Percentiles rank a stretch among this genome's conserved stretches.
Conservation (phyloP, 2,797 vertebrate species). For the Chaetodon trifasciatus region DNA sequence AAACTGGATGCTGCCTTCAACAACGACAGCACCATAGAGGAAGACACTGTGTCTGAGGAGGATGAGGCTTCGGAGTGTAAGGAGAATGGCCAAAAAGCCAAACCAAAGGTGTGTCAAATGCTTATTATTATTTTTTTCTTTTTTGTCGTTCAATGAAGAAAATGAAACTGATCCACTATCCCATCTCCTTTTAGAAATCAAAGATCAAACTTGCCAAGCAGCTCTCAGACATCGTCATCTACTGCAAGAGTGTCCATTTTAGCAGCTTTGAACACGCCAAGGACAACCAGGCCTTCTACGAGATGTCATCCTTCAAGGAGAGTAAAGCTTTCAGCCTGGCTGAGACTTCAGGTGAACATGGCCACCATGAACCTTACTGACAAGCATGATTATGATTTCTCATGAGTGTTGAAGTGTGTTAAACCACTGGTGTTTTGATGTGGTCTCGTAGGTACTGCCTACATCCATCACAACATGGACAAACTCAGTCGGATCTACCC, state of each 20-base stretch:
- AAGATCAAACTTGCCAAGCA: constrained; percentile 93
- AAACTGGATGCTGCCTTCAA: constrained; percentile 84
- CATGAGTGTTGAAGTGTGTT: not conserved
- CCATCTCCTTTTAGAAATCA: constrained; percentile 82
- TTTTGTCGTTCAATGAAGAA: not conserved
- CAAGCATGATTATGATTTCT: not conserved
- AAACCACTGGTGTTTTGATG: not conserved
- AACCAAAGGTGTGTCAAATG: constrained; percentile 70
- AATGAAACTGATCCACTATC: not conserved
- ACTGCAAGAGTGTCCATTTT: constrained; percentile 98
- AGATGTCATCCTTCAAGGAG: constrained; percentile 95
- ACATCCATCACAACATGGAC: constrained; percentile 90
- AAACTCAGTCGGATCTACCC: constrained; percentile 97
- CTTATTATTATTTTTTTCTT: not conserved
- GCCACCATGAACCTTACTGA: not conserved
- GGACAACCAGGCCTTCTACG: constrained; percentile 89
- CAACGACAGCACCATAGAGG: constrained; percentile 69
- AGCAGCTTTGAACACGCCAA: constrained; percentile 86
- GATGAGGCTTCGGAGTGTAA: constrained; percentile 95
- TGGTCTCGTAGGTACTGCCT: constrained; percentile 81
- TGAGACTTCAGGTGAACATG: constrained; percentile 87
- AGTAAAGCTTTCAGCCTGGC: constrained; percentile 90
- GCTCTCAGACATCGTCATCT: constrained; percentile 93
- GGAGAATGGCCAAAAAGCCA: constrained; percentile 86
- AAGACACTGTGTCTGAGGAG: constrained; percentile 92